Conservation (phyloP, 1,140 invertebrate genomes). For the Solen grandis region DNA sequence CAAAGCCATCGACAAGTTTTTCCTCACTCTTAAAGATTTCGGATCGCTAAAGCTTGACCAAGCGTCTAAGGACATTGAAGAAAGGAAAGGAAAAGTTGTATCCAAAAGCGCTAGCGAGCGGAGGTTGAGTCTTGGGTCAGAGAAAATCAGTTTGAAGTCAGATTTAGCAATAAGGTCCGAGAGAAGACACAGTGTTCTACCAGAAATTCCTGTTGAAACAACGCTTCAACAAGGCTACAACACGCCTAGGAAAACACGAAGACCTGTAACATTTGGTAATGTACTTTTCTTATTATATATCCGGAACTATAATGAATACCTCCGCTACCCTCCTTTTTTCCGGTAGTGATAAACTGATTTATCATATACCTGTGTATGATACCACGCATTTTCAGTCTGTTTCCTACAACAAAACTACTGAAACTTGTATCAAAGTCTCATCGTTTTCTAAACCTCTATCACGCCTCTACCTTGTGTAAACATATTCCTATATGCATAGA, state of each 20-base stretch:
- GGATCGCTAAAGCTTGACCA: background rate
- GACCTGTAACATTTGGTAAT: constrained; percentile 37
- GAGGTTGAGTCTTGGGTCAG: background rate
- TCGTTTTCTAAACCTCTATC: too few species aligned
- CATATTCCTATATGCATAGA: too few species aligned
- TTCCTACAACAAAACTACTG: too few species aligned
- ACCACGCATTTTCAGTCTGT: too few species aligned
- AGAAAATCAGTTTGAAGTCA: background rate
- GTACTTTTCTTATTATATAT: too few species aligned
- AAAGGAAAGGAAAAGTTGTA: too few species aligned
- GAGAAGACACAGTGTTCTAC: background rate
- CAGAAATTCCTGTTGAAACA: background rate
- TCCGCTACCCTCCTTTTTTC: background rate
- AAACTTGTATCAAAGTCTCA: too few species aligned
- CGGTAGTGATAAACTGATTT: background rate
- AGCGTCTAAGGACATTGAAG: background rate
- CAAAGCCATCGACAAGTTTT: constrained; percentile 31
- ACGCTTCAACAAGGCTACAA: background rate
- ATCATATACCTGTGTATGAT: too few species aligned
- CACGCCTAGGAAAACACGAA: constrained; percentile 4
- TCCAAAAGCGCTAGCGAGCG: background rate
- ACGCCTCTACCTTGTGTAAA: too few species aligned
- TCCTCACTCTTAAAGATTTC: constrained; percentile 16
- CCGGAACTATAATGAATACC: too few species aligned
- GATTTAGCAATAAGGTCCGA: background rate